These are phyloP conservation scores for Bradysia coprophila DNA, from an alignment of 1,140 invertebrate species.

Conservation along the genomic window DNA sequence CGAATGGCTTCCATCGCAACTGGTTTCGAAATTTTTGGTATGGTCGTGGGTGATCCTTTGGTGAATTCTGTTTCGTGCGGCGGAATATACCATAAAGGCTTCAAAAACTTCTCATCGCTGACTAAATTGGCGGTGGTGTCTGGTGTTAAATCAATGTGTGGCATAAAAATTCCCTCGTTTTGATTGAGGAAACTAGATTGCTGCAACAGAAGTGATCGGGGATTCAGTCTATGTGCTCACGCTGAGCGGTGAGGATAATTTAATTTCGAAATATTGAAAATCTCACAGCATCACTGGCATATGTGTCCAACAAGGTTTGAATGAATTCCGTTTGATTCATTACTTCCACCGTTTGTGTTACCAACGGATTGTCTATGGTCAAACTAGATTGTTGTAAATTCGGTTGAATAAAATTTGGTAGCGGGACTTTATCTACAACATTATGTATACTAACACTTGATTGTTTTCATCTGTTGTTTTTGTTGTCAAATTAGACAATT, in stretches of 20 bases:
- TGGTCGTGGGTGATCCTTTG: constrained; percentile 11
- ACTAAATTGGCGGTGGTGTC: constrained; percentile 18
- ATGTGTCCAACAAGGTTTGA: constrained; percentile 21
- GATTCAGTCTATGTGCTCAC: too few species aligned
- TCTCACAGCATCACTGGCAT: constrained; percentile 20
- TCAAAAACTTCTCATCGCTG: constrained; percentile 18
- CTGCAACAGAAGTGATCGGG: too few species aligned
- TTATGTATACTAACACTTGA: neutral
- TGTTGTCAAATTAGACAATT: neutral
- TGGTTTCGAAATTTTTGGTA: constrained; percentile 12
- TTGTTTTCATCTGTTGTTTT: neutral
- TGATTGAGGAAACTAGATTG: too few species aligned
- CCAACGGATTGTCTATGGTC: constrained; percentile 15
- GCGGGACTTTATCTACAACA: neutral
- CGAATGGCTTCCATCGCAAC: constrained; percentile 11
- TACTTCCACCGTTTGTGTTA: constrained; percentile 22
- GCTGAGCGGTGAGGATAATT: too few species aligned
- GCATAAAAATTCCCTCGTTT: too few species aligned
- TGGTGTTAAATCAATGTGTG: constrained; percentile 19
- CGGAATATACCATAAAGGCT: constrained; percentile 21
- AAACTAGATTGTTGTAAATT: constrained; percentile 4
- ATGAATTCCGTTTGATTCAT: constrained; percentile 23
- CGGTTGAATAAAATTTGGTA: neutral
- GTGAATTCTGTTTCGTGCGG: constrained; percentile 14
- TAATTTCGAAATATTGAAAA: too few species aligned